Percentiles rank a stretch among this genome's conserved stretches.
phyloP scores from a whole-genome alignment of 2,888 invertebrate genomes.

The Saturnia pavonia region DNA sequence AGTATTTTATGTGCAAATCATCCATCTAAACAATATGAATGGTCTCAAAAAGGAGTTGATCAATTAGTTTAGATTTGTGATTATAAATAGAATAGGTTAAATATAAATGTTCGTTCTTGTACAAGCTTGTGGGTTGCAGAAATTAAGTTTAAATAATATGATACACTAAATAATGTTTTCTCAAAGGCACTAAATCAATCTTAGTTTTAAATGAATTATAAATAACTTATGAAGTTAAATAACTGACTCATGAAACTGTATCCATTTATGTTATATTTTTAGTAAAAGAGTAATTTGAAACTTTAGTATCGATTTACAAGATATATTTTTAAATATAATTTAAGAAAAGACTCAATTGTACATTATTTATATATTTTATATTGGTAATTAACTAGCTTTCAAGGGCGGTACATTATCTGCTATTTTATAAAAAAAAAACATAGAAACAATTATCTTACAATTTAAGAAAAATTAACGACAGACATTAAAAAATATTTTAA shows the following conservation, averaged over 20 bases:
- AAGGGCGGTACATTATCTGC: not conserved
- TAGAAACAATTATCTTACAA: not conserved
- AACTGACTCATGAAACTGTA: not conserved
- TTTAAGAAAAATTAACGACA: not conserved
- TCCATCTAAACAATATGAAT: not conserved
- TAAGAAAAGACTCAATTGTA: too few species aligned
- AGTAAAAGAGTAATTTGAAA: not conserved
- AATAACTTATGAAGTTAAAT: not conserved
- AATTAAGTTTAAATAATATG: not conserved
- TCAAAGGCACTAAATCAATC: slow-evolving; percentile 3
- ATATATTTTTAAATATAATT: too few species aligned
- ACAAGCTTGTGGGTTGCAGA: not conserved
- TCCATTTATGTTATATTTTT: not conserved
- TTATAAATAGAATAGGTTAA: not conserved
- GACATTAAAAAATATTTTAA: not conserved
- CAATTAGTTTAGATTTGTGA: not conserved
- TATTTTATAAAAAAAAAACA: not conserved
- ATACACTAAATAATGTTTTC: not conserved
- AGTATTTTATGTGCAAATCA: not conserved
- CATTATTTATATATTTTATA: too few species aligned
- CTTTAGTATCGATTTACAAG: not conserved
- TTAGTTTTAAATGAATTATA: not conserved
- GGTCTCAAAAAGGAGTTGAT: not conserved
- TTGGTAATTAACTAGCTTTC: too few species aligned
- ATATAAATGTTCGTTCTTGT: not conserved